Base-by-base conservation (phyloP, 2,797 vertebrate species). In the Lates japonicus region DNA sequence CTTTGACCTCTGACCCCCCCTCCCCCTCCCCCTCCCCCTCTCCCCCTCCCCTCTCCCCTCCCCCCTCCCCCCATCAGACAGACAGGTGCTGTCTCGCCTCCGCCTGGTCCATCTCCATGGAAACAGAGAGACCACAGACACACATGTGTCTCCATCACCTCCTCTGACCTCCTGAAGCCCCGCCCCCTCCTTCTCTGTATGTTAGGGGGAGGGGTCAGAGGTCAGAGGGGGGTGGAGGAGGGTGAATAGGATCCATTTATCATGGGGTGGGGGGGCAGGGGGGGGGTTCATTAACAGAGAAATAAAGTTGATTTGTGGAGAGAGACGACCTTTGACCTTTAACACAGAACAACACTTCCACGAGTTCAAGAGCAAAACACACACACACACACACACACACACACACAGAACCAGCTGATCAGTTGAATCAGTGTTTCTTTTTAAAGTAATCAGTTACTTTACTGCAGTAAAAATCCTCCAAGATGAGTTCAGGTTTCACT, bases 61-160 rank as follows among this genome's bases (percentile, higher is more conserved):
- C 14, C 33, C 1, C 39, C 1, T 20, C n/a, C 14, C 19, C 33
- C 44, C 25, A 20, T 19, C 70, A 84, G 74, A 82, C 76, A 70
- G 84, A 83, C 92, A 89, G 89, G 82, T 92, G 92, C 87, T 74
- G 90, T 91, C 86, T 90, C 62, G 60, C 68, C 83, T 73, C 74
- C 29, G 5, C 42, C 31, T 41, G 3, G 20, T 60, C 62, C 22
- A 37, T 89, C 78, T 71, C 87, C 84, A 74, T 5, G 9, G 85
- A 7, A 68, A 93, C 89, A 49, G 11, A 17, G 25, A 60, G 16
- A 80, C 39, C 10, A 46, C 46, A 75, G 76, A 61, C 20, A 78
- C 29, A 78, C 25, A 59, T 60, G 69, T 68, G 71, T 74, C 80
- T 85, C 65, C 39, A 70, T 87, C 80, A 67, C 69, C 76, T 51